These are phyloP conservation scores for Serranus cabrilla DNA, from an alignment of 2,797 vertebrate species.

Conservation along the genomic window DNA sequence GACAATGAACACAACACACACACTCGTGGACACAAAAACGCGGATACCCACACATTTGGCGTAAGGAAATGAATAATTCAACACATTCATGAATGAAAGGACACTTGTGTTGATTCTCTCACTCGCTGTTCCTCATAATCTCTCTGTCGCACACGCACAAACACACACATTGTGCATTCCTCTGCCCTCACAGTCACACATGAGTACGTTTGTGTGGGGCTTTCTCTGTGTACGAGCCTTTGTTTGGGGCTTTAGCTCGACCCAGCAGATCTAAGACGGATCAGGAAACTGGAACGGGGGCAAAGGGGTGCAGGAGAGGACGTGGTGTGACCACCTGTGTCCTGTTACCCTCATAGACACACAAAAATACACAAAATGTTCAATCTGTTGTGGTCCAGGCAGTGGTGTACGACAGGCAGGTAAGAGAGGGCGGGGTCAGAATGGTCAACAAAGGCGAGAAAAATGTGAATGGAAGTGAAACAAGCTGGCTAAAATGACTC, in stretches of 20 bases:
- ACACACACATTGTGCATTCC: slow-evolving; percentile 56
- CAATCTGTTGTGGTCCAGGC: not conserved
- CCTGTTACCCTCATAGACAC: not conserved
- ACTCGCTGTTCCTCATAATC: slow-evolving; percentile 36
- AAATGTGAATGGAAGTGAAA: not conserved
- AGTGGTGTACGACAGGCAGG: not conserved
- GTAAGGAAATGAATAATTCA: slow-evolving; percentile 33
- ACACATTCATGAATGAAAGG: slow-evolving; percentile 35
- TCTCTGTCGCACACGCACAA: slow-evolving; percentile 19
- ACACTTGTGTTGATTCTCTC: slow-evolving; percentile 44
- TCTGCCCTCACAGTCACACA: slow-evolving; percentile 53
- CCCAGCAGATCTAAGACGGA: slow-evolving; percentile 70
- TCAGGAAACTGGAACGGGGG: slow-evolving; percentile 66
- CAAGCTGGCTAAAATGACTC: not conserved
- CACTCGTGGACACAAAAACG: not conserved
- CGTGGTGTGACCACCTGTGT: not conserved
- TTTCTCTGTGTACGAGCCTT: slow-evolving; percentile 65
- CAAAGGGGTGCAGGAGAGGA: slow-evolving; percentile 37
- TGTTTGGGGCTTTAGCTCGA: slow-evolving; percentile 75
- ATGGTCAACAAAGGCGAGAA: not conserved
- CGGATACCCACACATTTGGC: not conserved
- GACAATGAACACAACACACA: not conserved
- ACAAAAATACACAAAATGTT: not conserved
- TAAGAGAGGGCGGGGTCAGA: not conserved
- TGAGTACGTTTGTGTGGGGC: slow-evolving; percentile 50